These are phyloP conservation scores for Abrostola triplasia DNA, from an alignment of 2,888 invertebrate species.

Conservation along the genomic window DNA sequence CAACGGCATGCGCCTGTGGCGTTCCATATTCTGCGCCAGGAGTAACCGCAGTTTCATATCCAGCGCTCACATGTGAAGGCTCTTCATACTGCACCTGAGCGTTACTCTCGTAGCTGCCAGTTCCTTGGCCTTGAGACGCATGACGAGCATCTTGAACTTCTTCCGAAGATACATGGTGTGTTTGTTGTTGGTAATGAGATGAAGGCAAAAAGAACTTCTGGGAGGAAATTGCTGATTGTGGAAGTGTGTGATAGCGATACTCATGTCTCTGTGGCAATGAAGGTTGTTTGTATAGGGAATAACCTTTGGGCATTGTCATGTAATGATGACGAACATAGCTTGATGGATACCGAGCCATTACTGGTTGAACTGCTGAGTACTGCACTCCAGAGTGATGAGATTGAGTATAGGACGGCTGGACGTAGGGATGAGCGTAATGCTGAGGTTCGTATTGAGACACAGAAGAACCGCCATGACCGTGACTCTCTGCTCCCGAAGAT, in stretches of 20 bases:
- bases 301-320: slow-evolving; percentile 65
- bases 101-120: slow-evolving; percentile 45
- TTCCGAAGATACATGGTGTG: slow-evolving; percentile 56
- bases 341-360: slow-evolving; percentile 82
- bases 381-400: slow-evolving; percentile 82
- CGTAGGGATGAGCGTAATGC: slow-evolving; percentile 78
- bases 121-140: slow-evolving; percentile 27
- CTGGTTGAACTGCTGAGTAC: slow-evolving; percentile 84
- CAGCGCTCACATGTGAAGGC: slow-evolving; percentile 59
- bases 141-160: slow-evolving; percentile 50
- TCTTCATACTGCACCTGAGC: slow-evolving; percentile 66
- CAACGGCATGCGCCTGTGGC: slow-evolving; percentile 48
- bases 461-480: slow-evolving; percentile 46
- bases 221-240: slow-evolving; percentile 64
- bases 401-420: slow-evolving; percentile 80
- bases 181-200: slow-evolving; percentile 71
- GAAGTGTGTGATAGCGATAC: slow-evolving; percentile 72
- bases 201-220: slow-evolving; percentile 68
- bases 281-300: slow-evolving; percentile 73
- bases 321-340: slow-evolving; percentile 72
- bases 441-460: slow-evolving; percentile 68
- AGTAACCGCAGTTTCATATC: slow-evolving; percentile 58
- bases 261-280: slow-evolving; percentile 74
- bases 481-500: slow-evolving; percentile 51
- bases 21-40: slow-evolving; percentile 54